phyloP scores from a whole-genome alignment of 2,113 vertebrate species.

The Microcebus griseorufus region DNA sequence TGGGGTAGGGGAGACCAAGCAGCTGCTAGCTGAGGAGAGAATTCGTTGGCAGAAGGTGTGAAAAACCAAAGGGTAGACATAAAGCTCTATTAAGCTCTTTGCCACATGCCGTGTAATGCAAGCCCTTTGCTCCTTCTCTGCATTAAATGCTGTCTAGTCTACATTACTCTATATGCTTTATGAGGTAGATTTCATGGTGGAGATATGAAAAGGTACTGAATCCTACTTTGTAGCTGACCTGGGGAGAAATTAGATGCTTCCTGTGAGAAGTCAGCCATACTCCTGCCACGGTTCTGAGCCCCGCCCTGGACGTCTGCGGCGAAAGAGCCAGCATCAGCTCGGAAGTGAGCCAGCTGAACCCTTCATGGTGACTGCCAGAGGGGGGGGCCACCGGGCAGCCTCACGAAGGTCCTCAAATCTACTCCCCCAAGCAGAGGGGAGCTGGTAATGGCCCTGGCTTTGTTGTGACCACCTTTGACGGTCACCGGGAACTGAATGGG shows the following conservation, averaged over 20 bases:
- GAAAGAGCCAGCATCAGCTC: not conserved
- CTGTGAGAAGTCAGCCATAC: not conserved
- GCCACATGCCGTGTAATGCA: no score
- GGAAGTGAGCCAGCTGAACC: not conserved
- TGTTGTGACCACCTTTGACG: not conserved
- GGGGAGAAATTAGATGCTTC: constrained; percentile 9
- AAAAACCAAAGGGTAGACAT: not conserved
- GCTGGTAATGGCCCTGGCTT: not conserved
- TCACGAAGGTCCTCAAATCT: not conserved
- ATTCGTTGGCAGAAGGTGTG: not conserved
- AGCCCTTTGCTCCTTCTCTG: not conserved
- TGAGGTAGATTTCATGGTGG: not conserved
- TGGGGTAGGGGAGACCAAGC: not conserved
- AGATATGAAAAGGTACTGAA: not conserved
- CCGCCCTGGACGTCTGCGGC: not conserved
- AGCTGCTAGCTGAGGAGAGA: not conserved
- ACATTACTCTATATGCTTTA: not conserved
- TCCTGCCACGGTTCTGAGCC: not conserved
- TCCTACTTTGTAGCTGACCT: not conserved
- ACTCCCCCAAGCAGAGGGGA: not conserved
- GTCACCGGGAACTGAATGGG: not conserved
- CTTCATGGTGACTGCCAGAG: not conserved
- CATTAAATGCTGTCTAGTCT: not conserved
- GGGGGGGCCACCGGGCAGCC: not conserved
- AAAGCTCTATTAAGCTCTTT: not conserved